These are phyloP conservation scores for Sapayoa aenigma DNA, from an alignment of 2,113 vertebrate genomes.

Conservation along the genomic window DNA sequence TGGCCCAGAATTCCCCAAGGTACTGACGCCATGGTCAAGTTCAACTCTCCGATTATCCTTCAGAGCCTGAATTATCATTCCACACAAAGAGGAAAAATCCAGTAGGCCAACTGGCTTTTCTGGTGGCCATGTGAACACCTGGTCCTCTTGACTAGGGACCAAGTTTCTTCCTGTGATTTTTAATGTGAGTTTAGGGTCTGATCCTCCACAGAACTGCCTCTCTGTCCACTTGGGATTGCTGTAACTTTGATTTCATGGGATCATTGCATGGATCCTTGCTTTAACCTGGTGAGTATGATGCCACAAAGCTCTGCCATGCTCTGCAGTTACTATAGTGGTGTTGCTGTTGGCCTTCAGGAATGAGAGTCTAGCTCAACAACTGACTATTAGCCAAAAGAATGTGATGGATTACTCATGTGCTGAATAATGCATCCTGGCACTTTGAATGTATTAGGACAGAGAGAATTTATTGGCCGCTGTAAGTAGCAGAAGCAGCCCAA, in stretches of 20 bases:
- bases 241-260: background rate
- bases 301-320: background rate
- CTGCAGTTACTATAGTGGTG: background rate
- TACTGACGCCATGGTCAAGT: background rate
- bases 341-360: constrained; percentile 4
- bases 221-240: background rate
- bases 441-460: background rate
- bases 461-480: background rate
- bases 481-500: background rate
- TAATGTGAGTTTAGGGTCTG: background rate
- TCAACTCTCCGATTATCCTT: background rate
- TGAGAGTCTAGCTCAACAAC: background rate
- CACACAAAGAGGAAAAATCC: background rate
- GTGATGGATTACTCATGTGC: constrained; percentile 10
- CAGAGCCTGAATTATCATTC: background rate
- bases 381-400: constrained; percentile 6
- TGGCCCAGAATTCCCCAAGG: background rate
- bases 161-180: background rate
- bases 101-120: constrained; percentile 18
- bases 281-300: background rate
- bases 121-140: background rate
- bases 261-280: background rate
- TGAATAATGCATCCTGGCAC: constrained; percentile 22
- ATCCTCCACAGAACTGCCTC: background rate
- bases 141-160: background rate